Percentiles rank a stretch among this genome's conserved stretches.
Conservation (phyloP, 1,140 invertebrate genomes). For the Trypoxylus dichotomus region DNA sequence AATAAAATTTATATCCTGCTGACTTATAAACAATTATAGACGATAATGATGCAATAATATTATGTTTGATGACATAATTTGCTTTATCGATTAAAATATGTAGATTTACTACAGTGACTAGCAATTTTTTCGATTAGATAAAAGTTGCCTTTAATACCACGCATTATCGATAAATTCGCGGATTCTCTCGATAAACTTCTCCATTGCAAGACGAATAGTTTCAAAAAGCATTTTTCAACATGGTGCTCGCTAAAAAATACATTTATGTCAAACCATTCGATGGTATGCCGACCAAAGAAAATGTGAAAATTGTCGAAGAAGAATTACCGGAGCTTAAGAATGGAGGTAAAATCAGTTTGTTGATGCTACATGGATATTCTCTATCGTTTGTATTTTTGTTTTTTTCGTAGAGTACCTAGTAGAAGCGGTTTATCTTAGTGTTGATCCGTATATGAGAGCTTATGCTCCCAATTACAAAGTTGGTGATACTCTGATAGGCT, state of each 20-base stretch:
- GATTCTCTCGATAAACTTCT: no score
- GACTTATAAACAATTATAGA: no score
- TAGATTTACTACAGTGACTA: no score
- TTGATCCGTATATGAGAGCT: constrained; percentile 70
- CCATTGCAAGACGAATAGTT: neutral
- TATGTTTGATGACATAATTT: no score
- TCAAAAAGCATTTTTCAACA: constrained; percentile 1
- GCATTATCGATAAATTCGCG: no score
- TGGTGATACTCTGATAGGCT: constrained; percentile 62
- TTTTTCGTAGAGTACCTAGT: constrained; percentile 65
- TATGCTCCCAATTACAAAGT: constrained; percentile 56
- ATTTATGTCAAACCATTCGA: constrained; percentile 63
- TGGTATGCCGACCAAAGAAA: constrained; percentile 63
- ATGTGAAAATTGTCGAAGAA: constrained; percentile 65
- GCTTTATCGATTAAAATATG: no score
- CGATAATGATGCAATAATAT: no score
- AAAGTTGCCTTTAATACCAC: no score
- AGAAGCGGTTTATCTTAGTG: constrained; percentile 66
- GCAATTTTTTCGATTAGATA: no score
- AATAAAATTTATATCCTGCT: no score
- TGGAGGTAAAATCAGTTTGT: constrained; percentile 58
- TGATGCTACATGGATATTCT: neutral
- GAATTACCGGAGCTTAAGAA: constrained; percentile 61
- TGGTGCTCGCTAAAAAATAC: constrained; percentile 57
- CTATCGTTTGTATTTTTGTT: neutral